Conservation (phyloP, 2,888 invertebrate genomes). For the Conus canariensis region DNA sequence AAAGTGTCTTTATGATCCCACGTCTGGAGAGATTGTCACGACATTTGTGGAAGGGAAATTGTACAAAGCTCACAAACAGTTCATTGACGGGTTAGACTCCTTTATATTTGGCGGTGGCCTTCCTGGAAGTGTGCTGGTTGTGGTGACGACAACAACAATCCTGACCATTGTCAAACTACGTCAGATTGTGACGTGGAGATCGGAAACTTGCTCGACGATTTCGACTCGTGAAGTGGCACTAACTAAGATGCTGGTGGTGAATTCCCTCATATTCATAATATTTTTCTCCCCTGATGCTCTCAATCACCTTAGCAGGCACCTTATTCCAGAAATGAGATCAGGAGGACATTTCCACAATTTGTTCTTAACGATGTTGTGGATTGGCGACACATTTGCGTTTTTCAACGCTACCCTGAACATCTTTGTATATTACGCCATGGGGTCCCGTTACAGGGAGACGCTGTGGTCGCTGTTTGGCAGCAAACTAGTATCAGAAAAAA, state of each 20-base stretch:
- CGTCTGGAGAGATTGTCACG: neutral
- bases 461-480: neutral
- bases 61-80: neutral
- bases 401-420: constrained; percentile 8
- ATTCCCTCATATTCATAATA: neutral
- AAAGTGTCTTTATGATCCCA: neutral
- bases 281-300: neutral
- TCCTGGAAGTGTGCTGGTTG: neutral
- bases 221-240: neutral
- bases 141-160: neutral
- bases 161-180: neutral
- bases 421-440: neutral
- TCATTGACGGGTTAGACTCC: neutral
- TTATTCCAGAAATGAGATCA: neutral
- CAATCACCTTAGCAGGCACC: neutral
- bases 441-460: neutral
- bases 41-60: neutral
- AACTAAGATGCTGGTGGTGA: constrained; percentile 11
- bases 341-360: neutral
- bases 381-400: neutral
- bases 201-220: neutral
- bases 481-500: neutral
- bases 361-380: neutral
- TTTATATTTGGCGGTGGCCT: neutral
- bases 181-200: neutral